Base-by-base conservation (phyloP, 2,888 invertebrate genomes). In the Noctua janthe region DNA sequence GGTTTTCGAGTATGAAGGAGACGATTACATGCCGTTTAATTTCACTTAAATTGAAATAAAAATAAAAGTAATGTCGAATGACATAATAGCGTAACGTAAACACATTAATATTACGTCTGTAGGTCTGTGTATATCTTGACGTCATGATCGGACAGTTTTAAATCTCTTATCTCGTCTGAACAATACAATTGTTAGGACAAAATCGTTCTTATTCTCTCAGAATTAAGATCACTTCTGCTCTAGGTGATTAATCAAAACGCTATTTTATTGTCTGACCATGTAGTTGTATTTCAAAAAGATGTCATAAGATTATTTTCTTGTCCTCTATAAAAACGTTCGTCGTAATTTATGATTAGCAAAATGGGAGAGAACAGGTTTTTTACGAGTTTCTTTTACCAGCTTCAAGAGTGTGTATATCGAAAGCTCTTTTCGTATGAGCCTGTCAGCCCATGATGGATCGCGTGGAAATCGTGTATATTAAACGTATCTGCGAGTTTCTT, bases 311-410 rank as follows among this genome's bases (percentile, higher is more conserved):
- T 86, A 87, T 90, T 90, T 88, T 86, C 80, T 77, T 83, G 84
- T 88, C 81, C 72, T 74, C 87, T 84, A 83, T 89, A 88, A 90
- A 92, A 77, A 76, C 84, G 73, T 88, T 84, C 49, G 56, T 73
- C 20, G 71, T 88, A 87, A 90, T 91, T 90, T 91, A 91, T 89
- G 80, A 82, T 88, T 78, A 76, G 76, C 81, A 86, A 86, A 85
- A 86, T 83, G 78, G 90, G 85, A 87, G 87, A 82, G 75, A 86
- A 80, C 71, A 78, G 74, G 67, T 64, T 82, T 88, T 87, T 87
- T 84, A 86, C 76, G 74, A 84, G 77, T 84, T 89, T 88, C 75
- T 83, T 88, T 80, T 83, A 84, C 69, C 74, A 80, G 80, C 64
- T 78, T 80, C 71, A 81, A 79, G 80, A 81, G 79, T 67, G 59